Percentiles rank a stretch among this genome's conserved stretches.
These are phyloP conservation scores for Podocnemis expansa DNA, from an alignment of 2,113 vertebrate species.

Conservation along the genomic window DNA sequence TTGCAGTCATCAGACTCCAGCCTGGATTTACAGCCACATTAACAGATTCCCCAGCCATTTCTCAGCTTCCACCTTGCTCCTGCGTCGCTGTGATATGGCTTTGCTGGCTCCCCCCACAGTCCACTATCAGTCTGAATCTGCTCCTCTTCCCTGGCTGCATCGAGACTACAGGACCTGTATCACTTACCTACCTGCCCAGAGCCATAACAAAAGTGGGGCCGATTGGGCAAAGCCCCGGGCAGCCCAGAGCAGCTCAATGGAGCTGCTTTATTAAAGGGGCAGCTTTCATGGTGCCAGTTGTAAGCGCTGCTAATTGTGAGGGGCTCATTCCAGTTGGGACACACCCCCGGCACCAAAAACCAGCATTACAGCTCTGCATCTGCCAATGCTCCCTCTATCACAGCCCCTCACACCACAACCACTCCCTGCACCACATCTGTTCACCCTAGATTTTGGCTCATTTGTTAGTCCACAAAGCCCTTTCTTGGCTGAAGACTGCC, in stretches of 20 bases:
- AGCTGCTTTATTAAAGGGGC: no score
- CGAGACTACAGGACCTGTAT: not conserved
- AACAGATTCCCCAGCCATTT: not conserved
- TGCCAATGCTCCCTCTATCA: not conserved
- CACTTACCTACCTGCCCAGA: not conserved
- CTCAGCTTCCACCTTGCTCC: not conserved
- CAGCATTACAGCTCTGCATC: no score
- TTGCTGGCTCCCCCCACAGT: rapidly evolving
- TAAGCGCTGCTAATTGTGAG: no score
- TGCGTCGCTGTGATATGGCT: rapidly evolving
- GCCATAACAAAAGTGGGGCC: no score
- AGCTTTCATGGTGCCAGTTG: no score
- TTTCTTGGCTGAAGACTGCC: not conserved
- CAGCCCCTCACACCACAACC: not conserved
- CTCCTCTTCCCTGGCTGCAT: not conserved
- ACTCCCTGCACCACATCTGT: not conserved
- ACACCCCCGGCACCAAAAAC: no score
- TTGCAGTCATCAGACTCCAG: not conserved
- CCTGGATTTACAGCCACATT: not conserved
- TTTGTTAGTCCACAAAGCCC: not conserved
- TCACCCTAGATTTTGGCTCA: not conserved
- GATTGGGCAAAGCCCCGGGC: no score
- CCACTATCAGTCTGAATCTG: not conserved
- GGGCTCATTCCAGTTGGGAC: no score
- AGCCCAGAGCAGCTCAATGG: no score